These are phyloP conservation scores for Chrysodeixis includens DNA, from an alignment of 2,888 invertebrate species.

Conservation along the genomic window DNA sequence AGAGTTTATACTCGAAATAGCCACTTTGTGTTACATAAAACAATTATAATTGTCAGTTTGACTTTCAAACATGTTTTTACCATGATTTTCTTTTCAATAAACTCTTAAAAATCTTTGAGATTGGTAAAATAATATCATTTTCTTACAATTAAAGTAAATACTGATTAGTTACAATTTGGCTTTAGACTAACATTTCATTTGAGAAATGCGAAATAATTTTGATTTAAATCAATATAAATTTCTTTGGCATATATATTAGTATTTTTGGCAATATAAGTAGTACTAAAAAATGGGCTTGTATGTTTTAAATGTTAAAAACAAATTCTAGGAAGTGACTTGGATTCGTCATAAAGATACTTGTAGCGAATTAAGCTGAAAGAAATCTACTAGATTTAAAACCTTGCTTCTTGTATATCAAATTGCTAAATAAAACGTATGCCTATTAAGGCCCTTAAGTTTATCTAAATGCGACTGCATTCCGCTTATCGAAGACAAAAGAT, in stretches of 20 bases:
- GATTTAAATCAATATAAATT: background rate
- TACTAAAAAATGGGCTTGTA: slow-evolving; percentile 15
- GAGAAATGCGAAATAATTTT: background rate
- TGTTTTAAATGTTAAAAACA: background rate
- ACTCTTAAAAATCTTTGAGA: slow-evolving; percentile 37
- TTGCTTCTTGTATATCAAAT: slow-evolving; percentile 28
- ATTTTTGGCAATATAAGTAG: slow-evolving; percentile 17
- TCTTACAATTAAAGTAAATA: slow-evolving; percentile 27
- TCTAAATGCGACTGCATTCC: background rate
- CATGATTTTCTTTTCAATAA: slow-evolving; percentile 4
- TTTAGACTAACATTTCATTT: slow-evolving; percentile 30
- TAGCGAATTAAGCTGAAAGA: slow-evolving; percentile 20
- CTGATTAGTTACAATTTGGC: slow-evolving; percentile 26
- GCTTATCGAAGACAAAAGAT: slow-evolving; percentile 4
- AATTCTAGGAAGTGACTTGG: slow-evolving; percentile 18
- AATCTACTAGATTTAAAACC: slow-evolving; percentile 27
- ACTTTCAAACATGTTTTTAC: slow-evolving; percentile 11
- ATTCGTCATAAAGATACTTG: slow-evolving; percentile 31
- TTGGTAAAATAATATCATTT: slow-evolving; percentile 3
- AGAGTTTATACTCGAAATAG: background rate
- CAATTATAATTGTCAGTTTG: background rate
- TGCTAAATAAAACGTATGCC: background rate
- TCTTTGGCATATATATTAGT: slow-evolving; percentile 25
- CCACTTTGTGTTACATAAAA: slow-evolving; percentile 28
- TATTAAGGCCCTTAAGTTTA: background rate